A percentile compares a stretch with the other conserved stretches of the same genome.
Conservation (phyloP, 2,113 vertebrate genomes). For the rat (Rattus norvegicus) region DNA sequence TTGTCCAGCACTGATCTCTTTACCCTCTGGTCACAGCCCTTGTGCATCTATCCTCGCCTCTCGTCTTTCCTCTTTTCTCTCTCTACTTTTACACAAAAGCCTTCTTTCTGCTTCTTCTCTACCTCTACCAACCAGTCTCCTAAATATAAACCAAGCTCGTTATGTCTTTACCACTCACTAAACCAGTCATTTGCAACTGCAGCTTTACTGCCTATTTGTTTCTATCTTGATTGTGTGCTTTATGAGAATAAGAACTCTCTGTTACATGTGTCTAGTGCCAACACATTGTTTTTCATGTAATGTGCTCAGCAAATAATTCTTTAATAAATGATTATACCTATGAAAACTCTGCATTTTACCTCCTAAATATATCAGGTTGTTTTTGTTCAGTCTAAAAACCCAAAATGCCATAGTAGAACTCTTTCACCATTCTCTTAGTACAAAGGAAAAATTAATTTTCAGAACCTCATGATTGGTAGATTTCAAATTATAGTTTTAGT, state of each 20-base stretch:
- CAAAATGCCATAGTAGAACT: background rate
- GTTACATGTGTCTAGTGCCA: background rate
- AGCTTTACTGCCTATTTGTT: background rate
- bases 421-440: background rate
- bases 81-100: background rate
- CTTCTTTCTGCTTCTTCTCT: background rate
- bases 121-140: fast-evolving
- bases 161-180: background rate
- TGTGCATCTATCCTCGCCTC: background rate
- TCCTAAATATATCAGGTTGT: background rate
- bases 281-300: background rate
- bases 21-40: fast-evolving
- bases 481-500: slow-evolving; percentile 32
- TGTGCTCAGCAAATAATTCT: background rate
- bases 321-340: background rate
- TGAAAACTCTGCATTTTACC: background rate
- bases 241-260: background rate
- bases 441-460: background rate
- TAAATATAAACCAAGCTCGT: background rate
- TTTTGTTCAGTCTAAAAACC: background rate
- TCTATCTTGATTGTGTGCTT: background rate
- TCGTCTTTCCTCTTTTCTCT: background rate
- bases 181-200: background rate
- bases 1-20: background rate
- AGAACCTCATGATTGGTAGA: background rate